A percentile compares a stretch with the other conserved stretches of the same genome.
These are phyloP conservation scores for Montipora capricornis DNA, from an alignment of 64 coral and sea anemone species.

Conservation along the genomic window DNA sequence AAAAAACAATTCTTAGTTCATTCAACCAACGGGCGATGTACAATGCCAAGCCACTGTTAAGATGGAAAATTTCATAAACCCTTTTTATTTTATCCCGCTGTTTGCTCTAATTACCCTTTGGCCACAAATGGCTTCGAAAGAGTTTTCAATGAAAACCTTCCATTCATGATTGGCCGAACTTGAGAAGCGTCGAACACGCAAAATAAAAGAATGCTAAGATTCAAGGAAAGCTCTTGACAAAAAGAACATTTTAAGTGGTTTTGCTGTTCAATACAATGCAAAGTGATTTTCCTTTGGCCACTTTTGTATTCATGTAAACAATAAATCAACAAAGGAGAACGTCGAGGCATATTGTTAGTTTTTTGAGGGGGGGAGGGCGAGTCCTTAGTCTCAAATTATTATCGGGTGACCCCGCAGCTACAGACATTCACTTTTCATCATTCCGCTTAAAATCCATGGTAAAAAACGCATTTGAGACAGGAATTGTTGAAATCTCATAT, in stretches of 20 bases:
- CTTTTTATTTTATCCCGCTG: constrained; percentile 13
- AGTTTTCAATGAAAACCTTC: neutral
- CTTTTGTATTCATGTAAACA: constrained; percentile 26
- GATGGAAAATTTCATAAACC: constrained; percentile 40
- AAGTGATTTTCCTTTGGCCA: constrained; percentile 18
- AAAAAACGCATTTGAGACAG: neutral
- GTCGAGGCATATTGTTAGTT: constrained; percentile 11
- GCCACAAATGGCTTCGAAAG: constrained; percentile 23
- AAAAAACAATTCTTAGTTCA: constrained; percentile 18
- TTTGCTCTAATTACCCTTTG: neutral
- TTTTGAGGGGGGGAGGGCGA: neutral
- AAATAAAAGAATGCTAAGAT: constrained; percentile 13
- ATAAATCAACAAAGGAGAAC: constrained; percentile 15
- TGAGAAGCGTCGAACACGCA: neutral
- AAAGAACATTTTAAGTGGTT: constrained; percentile 14
- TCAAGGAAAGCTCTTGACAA: constrained; percentile 23
- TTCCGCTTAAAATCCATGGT: neutral
- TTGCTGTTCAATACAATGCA: constrained; percentile 28
- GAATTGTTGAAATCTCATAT: constrained; percentile 15
- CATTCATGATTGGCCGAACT: neutral
- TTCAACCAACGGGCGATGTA: constrained; percentile 14
- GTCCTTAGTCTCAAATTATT: neutral
- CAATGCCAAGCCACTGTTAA: constrained; percentile 28
- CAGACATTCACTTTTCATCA: neutral
- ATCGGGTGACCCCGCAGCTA: neutral